phyloP scores from a whole-genome alignment of 1,140 invertebrate genomes.

The Heliconius melpomene region DNA sequence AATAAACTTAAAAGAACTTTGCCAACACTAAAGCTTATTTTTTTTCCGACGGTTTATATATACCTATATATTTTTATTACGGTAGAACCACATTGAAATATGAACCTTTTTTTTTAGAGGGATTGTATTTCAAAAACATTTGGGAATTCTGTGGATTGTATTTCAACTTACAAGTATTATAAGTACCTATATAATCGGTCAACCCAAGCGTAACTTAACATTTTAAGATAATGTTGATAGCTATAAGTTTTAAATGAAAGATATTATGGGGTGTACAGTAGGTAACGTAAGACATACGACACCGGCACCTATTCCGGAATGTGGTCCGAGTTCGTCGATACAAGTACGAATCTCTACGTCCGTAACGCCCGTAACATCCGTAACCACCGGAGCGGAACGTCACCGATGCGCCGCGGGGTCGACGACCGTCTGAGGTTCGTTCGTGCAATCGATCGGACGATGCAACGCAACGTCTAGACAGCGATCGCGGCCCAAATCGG shows the following conservation, averaged over 20 bases:
- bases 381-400: slow-evolving; percentile 78
- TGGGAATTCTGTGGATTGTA: too few species aligned
- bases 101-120: neutral
- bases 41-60: neutral
- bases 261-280: too few species aligned
- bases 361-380: slow-evolving; percentile 64
- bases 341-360: slow-evolving; percentile 48
- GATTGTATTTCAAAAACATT: neutral
- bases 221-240: neutral
- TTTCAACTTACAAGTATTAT: too few species aligned
- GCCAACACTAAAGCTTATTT: neutral
- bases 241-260: too few species aligned
- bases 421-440: slow-evolving; percentile 78
- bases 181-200: neutral
- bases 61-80: neutral
- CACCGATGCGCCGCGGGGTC: slow-evolving; percentile 78
- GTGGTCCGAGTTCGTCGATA: slow-evolving; percentile 35
- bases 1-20: neutral
- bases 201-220: neutral
- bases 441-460: slow-evolving; percentile 78
- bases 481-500: slow-evolving; percentile 70
- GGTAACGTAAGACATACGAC: neutral
- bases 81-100: neutral
- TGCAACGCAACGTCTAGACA: slow-evolving; percentile 79
- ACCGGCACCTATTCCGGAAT: slow-evolving; percentile 17